phyloP scores from a whole-genome alignment of 2,113 vertebrate genomes.

The Hiodon tergisus region DNA sequence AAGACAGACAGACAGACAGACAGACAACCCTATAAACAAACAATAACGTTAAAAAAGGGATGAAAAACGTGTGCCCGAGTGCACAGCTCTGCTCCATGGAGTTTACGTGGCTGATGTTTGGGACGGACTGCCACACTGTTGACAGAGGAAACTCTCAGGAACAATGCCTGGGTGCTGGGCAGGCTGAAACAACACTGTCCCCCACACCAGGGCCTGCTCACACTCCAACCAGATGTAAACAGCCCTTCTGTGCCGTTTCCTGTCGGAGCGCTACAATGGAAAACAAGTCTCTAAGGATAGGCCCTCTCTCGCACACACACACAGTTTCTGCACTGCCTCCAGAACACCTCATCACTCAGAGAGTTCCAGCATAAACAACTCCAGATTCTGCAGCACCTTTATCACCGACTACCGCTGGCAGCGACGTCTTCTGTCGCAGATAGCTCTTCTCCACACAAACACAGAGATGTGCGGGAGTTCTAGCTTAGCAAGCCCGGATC shows the following conservation, averaged over 20 bases:
- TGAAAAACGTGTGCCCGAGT: background rate
- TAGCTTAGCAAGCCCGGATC: too few species aligned
- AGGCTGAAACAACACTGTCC: conserved; percentile 35
- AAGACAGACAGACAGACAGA: background rate
- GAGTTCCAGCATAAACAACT: too few species aligned
- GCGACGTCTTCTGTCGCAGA: too few species aligned
- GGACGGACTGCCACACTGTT: conserved; percentile 16
- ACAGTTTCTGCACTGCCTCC: background rate
- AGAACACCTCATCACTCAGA: too few species aligned
- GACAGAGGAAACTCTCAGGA: conserved; percentile 29
- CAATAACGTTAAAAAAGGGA: background rate
- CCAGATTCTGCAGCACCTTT: too few species aligned
- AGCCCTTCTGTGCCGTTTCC: conserved; percentile 18
- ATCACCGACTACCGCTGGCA: too few species aligned
- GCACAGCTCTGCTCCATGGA: too few species aligned
- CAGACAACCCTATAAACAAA: background rate
- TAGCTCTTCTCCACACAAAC: background rate
- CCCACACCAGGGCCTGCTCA: background rate
- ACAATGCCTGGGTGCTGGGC: conserved; percentile 30
- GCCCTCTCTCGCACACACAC: background rate
- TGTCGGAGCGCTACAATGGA: conserved; percentile 21
- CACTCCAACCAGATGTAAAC: conserved; percentile 29
- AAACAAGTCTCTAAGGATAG: conserved; percentile 19
- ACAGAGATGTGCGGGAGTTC: too few species aligned
- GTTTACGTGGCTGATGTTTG: too few species aligned